These are phyloP conservation scores for cattle (Bos taurus) DNA, from an alignment of 2,113 vertebrate species.

Conservation along the genomic window DNA sequence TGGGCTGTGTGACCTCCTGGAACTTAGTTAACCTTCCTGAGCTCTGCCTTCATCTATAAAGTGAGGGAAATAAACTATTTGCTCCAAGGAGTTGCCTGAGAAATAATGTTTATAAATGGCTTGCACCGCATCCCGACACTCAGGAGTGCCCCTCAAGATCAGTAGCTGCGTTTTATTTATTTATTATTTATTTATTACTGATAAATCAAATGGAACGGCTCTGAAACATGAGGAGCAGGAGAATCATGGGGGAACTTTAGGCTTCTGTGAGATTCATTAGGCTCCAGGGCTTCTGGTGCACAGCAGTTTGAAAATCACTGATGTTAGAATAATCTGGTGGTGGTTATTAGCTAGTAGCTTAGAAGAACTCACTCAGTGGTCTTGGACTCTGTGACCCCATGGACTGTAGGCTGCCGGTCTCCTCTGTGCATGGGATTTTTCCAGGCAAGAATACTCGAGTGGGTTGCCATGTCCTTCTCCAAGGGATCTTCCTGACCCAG, in stretches of 20 bases:
- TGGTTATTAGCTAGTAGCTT: background rate
- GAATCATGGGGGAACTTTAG: background rate
- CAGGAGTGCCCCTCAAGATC: background rate
- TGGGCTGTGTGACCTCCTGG: background rate
- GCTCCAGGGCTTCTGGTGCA: background rate
- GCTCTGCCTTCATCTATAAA: background rate
- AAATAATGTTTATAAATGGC: background rate
- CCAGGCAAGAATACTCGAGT: background rate
- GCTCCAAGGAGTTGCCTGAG: background rate
- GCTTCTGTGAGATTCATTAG: background rate
- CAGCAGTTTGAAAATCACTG: background rate
- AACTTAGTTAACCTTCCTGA: background rate
- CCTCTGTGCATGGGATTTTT: background rate
- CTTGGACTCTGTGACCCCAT: background rate
- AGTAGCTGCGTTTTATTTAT: accelerated
- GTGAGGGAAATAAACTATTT: background rate
- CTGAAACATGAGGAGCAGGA: accelerated
- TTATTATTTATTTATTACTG: background rate
- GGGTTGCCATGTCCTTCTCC: background rate
- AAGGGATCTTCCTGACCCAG: background rate
- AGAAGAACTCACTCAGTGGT: background rate
- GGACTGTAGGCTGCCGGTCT: background rate
- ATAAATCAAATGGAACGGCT: background rate
- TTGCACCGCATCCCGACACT: background rate
- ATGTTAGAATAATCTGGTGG: too few species aligned